Evolutionary conservation across 2,888 invertebrate genomes (phyloP).

Genomic region (Podabrus alpinus): DNA sequence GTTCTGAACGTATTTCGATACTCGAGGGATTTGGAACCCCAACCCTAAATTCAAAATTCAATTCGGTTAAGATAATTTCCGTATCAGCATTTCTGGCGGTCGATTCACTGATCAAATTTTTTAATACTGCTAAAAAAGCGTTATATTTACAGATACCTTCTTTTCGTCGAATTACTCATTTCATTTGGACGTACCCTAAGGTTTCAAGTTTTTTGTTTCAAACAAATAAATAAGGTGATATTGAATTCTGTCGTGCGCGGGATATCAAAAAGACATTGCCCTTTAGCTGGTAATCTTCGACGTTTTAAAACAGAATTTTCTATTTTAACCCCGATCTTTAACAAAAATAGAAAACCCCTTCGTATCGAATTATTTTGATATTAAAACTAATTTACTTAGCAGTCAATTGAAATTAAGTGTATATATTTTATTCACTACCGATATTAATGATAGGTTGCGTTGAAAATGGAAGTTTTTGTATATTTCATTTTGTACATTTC

Average conservation of each 20-base stretch:
- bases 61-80: conserved; percentile 50
- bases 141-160: neutral
- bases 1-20: conserved; percentile 43
- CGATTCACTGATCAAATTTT: conserved; percentile 10
- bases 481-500: conserved; percentile 30
- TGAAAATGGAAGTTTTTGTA: conserved; percentile 20
- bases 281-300: neutral
- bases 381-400: conserved; percentile 18
- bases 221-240: conserved; percentile 6
- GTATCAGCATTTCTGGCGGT: conserved; percentile 44
- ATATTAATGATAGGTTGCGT: conserved; percentile 16
- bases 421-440: neutral
- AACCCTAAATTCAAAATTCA: conserved; percentile 42
- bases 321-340: neutral
- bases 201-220: conserved; percentile 15
- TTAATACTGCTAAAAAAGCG: neutral
- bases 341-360: neutral
- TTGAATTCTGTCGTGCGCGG: conserved; percentile 8
- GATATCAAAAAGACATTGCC: conserved; percentile 5
- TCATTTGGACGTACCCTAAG: conserved; percentile 7
- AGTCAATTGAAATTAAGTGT: conserved; percentile 18
- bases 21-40: conserved; percentile 39
- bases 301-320: neutral
- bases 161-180: conserved; percentile 14
- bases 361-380: conserved; percentile 11